Conservation (phyloP, 2,113 vertebrate species). For the Pimephales promelas region DNA sequence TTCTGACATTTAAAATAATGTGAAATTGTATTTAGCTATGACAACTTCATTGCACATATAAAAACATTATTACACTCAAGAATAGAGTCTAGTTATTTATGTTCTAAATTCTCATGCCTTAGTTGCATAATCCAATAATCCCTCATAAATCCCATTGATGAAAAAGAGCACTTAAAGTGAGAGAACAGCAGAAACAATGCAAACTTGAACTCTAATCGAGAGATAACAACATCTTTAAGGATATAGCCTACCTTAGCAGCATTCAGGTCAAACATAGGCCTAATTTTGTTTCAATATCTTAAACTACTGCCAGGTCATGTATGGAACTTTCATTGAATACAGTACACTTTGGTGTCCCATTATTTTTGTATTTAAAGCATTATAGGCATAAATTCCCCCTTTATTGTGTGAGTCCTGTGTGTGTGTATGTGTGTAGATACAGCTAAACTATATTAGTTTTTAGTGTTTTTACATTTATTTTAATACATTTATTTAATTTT, state of each 20-base stretch:
- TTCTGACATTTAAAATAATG: background rate
- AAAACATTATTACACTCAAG: background rate
- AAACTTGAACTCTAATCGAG: background rate
- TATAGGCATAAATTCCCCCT: background rate
- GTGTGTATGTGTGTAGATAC: too few relatives aligned
- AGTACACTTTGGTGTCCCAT: background rate
- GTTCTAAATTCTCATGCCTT: background rate
- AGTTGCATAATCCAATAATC: constrained; percentile 26
- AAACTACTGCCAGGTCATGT: background rate
- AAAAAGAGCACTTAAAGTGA: background rate
- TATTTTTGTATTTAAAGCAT: background rate
- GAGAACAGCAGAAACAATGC: background rate
- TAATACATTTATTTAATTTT: background rate
- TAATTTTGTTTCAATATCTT: background rate
- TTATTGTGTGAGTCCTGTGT: background rate
- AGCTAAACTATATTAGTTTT: background rate
- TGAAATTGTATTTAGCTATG: background rate
- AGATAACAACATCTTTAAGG: background rate
- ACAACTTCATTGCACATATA: background rate
- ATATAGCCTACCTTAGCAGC: background rate
- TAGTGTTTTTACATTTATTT: background rate
- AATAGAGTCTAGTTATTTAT: background rate
- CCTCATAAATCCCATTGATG: background rate
- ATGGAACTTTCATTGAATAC: background rate
- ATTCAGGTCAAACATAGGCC: background rate